A percentile compares a stretch with the other conserved stretches of the same genome.
Conservation (phyloP, 2,797 vertebrate species). For the Ctenochaetus hawaiiensis region DNA sequence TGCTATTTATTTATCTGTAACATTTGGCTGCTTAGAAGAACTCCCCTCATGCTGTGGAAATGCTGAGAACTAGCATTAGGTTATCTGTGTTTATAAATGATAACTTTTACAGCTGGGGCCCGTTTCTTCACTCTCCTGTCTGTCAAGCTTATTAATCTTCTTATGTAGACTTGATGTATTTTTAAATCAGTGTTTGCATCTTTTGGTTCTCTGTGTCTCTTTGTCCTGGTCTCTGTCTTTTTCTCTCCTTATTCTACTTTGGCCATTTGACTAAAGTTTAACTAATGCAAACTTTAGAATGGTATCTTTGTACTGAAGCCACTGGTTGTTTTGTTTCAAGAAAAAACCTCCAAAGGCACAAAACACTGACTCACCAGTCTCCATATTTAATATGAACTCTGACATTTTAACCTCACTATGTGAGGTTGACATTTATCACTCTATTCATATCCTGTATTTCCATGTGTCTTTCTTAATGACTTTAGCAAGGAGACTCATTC, state of each 20-base stretch:
- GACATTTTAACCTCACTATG: slow-evolving; percentile 20
- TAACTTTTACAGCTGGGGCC: slow-evolving; percentile 42
- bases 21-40: slow-evolving; percentile 32
- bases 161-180: slow-evolving; percentile 34
- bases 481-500: slow-evolving; percentile 47
- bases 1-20: slow-evolving; percentile 47
- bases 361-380: background rate
- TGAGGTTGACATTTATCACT: slow-evolving; percentile 17
- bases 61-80: slow-evolving; percentile 39
- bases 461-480: slow-evolving; percentile 34
- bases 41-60: slow-evolving; percentile 20
- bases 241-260: background rate
- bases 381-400: slow-evolving; percentile 24
- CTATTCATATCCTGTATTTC: background rate
- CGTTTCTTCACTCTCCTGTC: slow-evolving; percentile 47
- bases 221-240: background rate
- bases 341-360: background rate
- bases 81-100: slow-evolving; percentile 62
- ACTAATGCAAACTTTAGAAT: slow-evolving; percentile 7
- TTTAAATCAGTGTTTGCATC: slow-evolving; percentile 43
- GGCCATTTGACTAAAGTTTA: background rate
- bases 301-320: background rate
- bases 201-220: slow-evolving; percentile 36
- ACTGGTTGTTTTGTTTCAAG: slow-evolving; percentile 19
- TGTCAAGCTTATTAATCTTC: slow-evolving; percentile 58